These are phyloP conservation scores for Microtus richardsoni DNA, from an alignment of 2,113 vertebrate genomes.

Conservation along the genomic window DNA sequence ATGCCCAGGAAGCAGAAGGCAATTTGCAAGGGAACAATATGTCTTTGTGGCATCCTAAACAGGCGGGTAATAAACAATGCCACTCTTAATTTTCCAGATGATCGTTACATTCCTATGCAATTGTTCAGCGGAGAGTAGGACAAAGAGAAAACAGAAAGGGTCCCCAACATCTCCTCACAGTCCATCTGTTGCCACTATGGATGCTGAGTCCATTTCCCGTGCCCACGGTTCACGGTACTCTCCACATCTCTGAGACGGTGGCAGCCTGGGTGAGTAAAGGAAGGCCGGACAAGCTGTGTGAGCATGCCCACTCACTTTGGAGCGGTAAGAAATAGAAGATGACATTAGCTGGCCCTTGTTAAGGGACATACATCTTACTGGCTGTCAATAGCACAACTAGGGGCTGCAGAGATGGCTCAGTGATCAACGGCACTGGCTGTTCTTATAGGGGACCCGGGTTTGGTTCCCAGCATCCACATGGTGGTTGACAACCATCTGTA, in stretches of 20 bases:
- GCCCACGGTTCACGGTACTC: too few relatives aligned
- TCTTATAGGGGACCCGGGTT: background rate
- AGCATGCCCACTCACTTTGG: background rate
- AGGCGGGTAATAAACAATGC: constrained; percentile 48
- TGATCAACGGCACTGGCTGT: background rate
- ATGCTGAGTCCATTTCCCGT: fast-evolving
- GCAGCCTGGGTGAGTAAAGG: too few relatives aligned
- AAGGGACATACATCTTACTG: background rate
- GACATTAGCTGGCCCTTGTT: background rate
- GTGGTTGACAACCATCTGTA: background rate
- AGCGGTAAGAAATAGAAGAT: constrained; percentile 11
- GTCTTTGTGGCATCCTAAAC: constrained; percentile 31
- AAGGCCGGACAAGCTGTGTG: background rate
- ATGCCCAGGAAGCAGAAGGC: background rate
- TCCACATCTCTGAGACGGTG: background rate
- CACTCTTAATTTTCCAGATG: constrained; percentile 15
- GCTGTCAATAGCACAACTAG: background rate
- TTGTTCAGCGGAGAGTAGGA: background rate
- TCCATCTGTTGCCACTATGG: background rate
- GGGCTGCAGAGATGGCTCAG: background rate
- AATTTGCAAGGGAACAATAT: constrained; percentile 27
- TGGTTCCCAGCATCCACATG: background rate
- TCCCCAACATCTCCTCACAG: background rate
- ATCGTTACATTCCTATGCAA: background rate
- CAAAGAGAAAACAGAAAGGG: background rate